phyloP scores from a whole-genome alignment of 2,888 invertebrate species.

The Digitonthophagus gazella region DNA sequence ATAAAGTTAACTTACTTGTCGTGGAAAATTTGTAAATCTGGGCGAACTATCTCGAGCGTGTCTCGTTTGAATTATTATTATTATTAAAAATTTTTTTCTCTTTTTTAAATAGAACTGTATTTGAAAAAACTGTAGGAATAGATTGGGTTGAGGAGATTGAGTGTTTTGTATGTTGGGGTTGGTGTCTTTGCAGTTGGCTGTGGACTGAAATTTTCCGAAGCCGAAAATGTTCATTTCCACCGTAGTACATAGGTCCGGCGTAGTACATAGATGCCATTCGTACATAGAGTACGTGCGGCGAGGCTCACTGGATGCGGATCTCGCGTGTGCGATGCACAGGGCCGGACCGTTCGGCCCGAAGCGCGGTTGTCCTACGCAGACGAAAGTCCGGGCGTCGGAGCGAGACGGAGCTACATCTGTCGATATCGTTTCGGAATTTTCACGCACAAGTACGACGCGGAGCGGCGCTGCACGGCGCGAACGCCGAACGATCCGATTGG shows the following conservation, averaged over 20 bases:
- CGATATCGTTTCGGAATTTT: slow-evolving; percentile 17
- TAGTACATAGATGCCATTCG: slow-evolving; percentile 38
- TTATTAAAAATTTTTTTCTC: background rate
- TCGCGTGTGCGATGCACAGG: slow-evolving; percentile 2
- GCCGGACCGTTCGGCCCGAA: background rate
- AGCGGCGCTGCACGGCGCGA: background rate
- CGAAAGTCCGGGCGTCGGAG: slow-evolving; percentile 26
- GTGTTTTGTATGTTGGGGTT: slow-evolving; percentile 41
- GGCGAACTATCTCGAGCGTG: too few species aligned
- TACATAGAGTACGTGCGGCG: slow-evolving; percentile 29
- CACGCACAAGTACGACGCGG: background rate
- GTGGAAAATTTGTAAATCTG: too few species aligned
- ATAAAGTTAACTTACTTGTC: too few species aligned
- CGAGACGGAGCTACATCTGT: slow-evolving; percentile 11
- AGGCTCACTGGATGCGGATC: slow-evolving; percentile 23
- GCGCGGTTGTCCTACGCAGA: slow-evolving; percentile 25
- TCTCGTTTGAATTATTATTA: slow-evolving; percentile 19
- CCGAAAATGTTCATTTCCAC: slow-evolving; percentile 38
- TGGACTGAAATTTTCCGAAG: slow-evolving; percentile 51
- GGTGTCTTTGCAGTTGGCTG: slow-evolving; percentile 50
- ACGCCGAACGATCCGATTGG: background rate
- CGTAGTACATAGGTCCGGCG: slow-evolving; percentile 33
- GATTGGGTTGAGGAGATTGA: slow-evolving; percentile 47
- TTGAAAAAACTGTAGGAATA: slow-evolving; percentile 51
- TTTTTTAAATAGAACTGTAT: slow-evolving; percentile 19